Conservation (phyloP, 1,140 invertebrate species). For the Neodiprion virginianus region DNA sequence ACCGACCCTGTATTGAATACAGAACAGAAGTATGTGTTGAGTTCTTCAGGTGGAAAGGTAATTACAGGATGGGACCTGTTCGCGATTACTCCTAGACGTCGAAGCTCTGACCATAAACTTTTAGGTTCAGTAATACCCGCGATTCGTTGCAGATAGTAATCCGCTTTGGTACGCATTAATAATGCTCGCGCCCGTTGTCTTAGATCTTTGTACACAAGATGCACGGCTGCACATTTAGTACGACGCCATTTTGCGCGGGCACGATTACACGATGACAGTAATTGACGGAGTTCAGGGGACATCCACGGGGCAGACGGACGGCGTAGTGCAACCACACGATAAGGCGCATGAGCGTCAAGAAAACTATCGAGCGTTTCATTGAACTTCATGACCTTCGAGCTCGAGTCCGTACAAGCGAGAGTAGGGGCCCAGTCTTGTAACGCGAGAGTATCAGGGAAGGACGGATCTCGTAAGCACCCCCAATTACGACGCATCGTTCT, state of each 20-base stretch:
- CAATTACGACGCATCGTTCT: background rate
- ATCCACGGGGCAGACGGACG: background rate
- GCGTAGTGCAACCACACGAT: too few species aligned
- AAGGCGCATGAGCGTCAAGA: background rate
- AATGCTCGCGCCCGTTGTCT: background rate
- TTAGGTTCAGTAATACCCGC: background rate
- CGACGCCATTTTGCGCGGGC: background rate
- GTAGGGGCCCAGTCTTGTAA: constrained; percentile 9
- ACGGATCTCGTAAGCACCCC: background rate
- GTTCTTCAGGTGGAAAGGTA: background rate
- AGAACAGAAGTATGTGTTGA: background rate
- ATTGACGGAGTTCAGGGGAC: background rate
- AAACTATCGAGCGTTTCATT: background rate
- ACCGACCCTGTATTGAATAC: background rate
- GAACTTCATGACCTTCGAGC: background rate
- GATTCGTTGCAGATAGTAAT: background rate
- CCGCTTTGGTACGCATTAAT: background rate
- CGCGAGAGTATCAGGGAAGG: background rate
- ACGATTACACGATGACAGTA: background rate
- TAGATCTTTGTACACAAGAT: background rate
- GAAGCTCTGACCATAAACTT: background rate
- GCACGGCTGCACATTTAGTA: too few species aligned
- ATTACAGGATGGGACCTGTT: too few species aligned
- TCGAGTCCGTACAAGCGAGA: background rate
- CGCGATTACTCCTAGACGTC: too few species aligned